Evolutionary conservation across 2,888 invertebrate species (phyloP), one percentile per base, ranked within the genome.

Genomic region (Pandemis heparana): DNA sequence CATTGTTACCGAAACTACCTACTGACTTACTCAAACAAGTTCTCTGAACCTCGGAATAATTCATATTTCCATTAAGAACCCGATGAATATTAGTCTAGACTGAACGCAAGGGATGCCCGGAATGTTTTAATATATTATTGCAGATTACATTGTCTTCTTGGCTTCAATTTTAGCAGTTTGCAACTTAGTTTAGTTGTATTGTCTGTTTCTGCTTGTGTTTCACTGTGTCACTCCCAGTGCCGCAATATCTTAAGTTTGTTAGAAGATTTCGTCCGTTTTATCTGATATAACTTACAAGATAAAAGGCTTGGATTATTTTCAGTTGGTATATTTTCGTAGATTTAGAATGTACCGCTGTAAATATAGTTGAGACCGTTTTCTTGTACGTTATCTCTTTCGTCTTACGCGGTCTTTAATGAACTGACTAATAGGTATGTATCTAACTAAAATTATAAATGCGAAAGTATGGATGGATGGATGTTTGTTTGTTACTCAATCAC

Each of bases 31-130:
- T 71, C 63, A 70, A 70, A 56, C 53, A 63, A 70, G 70, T 70
- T 70, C 68, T 43, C 53, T 6, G 77, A 71, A 75, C 75, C 70
- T 76, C 62, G 75, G 78, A 81, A 85, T 85, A 79, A 83, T 84
- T 85, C 81, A 84, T 81, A 83, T 80, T 81, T 82, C 81, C 80
- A 84, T 82, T 83, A 82, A 75, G 71, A 75, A 65, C 71, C 75
- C 77, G 71, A 81, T 82, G 82, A 83, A 82, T 82, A 81, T 79
- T 81, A 81, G 73, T 71, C 71, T 76, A 67, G 75, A 67, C 66
- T 70, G 71, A 69, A 69, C 62, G 62, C 53, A 41, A 70, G 41
- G 62, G 48, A 59, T 59, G 46, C 46, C 63, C 16, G 39, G 53
- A 53, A 59, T 56, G 32, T 41, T 63, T 70, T 56, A 64, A 63